Evolutionary conservation across 2,888 invertebrate species (phyloP), one percentile per base, ranked within the genome.

Genomic region (Cantharis rustica): DNA sequence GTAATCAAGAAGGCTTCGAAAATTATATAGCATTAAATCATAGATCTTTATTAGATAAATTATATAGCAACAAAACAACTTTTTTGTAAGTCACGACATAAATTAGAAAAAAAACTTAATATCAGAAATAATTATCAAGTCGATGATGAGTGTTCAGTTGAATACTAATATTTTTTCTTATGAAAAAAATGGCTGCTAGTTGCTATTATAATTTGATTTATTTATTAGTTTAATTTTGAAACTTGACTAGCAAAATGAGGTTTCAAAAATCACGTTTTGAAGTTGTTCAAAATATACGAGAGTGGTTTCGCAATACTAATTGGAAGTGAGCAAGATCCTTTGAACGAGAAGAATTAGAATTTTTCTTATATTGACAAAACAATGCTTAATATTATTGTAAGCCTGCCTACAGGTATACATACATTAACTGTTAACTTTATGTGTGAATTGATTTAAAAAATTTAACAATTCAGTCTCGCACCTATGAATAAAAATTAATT

Each of bases 11-110:
- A 64, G 10, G 64, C 64, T 64, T 64, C n/a, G 17, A 64, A 64
- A 64, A 64, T 64, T 64, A 64, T 13, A 64, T 64, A 20, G 64
- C 20, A 64, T 64, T 64, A 64, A 64, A 64, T 64, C 64, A 64
- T 64, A 64, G 64, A 64, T 64, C 64, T 64, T 64, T 64, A 64
- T 64, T 64, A 64, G 64, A 64, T 64, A 64, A 64, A 64, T 64
- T 64, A 64, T 17, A 64, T 64, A 20, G 64, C 64, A 20, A 64
- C 64, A 17, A 64, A 64, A 64, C 64, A 64, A 64, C 64, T 64
- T 64, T 64, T 64, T 64, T 64, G 16, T 17, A 64, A 64, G 64
- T 64, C 64, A 64, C 64, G 64, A 64, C 64, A 64, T 17, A 64
- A 64, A 64, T 31, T 5, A 64, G 17, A 64, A 64, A 64, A 64